These are phyloP conservation scores for Anhinga anhinga DNA, from an alignment of 2,113 vertebrate genomes.

Conservation along the genomic window DNA sequence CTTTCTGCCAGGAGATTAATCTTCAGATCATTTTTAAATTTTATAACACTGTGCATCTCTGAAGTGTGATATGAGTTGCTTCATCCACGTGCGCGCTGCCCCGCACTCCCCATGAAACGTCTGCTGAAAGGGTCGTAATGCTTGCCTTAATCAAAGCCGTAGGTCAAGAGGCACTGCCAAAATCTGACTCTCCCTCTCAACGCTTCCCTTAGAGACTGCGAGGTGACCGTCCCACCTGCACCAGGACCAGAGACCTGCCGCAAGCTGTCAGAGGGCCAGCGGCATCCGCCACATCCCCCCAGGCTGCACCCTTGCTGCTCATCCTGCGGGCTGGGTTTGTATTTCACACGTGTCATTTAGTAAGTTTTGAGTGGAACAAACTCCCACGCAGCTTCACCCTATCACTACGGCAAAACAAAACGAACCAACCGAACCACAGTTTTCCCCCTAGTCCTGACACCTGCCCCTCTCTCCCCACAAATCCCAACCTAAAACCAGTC, in stretches of 20 bases:
- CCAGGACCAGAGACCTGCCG: not conserved
- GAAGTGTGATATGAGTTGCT: fast-evolving
- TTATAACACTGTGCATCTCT: not conserved
- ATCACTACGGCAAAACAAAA: not conserved
- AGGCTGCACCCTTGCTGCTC: not conserved
- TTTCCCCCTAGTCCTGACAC: fast-evolving
- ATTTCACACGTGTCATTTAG: fast-evolving
- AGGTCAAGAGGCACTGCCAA: not conserved
- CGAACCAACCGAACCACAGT: fast-evolving
- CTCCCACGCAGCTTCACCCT: not conserved
- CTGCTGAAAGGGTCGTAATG: fast-evolving
- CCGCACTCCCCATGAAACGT: fast-evolving
- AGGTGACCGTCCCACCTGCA: not conserved
- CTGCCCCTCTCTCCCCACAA: not conserved
- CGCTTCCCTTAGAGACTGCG: fast-evolving
- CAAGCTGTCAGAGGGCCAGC: not conserved
- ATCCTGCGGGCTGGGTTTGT: fast-evolving
- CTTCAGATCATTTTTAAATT: not conserved
- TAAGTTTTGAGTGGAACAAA: not conserved
- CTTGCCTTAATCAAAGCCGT: fast-evolving
- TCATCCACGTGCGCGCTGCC: fast-evolving
- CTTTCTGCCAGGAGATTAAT: not conserved
- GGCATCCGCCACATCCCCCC: fast-evolving
- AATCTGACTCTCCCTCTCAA: not conserved
- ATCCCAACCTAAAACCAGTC: not conserved